These are phyloP conservation scores for Sapajus apella DNA, from an alignment of 2,113 vertebrate species.

Conservation along the genomic window DNA sequence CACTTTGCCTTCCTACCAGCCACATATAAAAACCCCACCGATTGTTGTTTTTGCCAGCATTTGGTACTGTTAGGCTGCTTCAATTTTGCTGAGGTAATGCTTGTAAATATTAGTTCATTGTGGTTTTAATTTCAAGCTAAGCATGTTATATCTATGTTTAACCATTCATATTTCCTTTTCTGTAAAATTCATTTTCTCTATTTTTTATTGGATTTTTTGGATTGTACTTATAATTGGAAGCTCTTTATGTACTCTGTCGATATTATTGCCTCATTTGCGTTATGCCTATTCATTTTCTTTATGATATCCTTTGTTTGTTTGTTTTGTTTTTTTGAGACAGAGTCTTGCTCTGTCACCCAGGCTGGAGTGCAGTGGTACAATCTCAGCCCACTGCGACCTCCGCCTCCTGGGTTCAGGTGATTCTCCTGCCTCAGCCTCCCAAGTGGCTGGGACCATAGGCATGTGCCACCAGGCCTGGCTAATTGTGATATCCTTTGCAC, in stretches of 20 bases:
- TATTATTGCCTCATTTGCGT: background rate
- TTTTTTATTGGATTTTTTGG: background rate
- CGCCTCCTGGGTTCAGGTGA: too few species aligned
- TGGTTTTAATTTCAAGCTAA: slow-evolving; percentile 4
- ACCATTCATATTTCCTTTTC: background rate
- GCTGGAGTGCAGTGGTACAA: too few species aligned
- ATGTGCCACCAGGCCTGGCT: too few species aligned
- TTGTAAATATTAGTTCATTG: background rate
- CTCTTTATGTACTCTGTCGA: background rate
- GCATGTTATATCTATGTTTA: background rate
- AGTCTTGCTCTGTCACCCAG: too few species aligned
- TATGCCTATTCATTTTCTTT: background rate
- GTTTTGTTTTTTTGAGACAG: too few species aligned
- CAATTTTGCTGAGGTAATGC: background rate
- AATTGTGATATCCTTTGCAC: background rate
- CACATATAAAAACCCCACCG: background rate
- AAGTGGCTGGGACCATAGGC: too few species aligned
- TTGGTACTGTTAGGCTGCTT: background rate
- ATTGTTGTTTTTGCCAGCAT: background rate
- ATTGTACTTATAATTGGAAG: background rate
- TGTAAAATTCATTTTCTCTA: background rate
- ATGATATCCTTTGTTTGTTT: background rate
- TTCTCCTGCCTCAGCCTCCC: too few species aligned
- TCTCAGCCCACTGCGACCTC: too few species aligned
- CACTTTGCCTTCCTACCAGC: background rate